Base-by-base conservation (phyloP, 2,888 invertebrate species). In the Sussaba pulchella region DNA sequence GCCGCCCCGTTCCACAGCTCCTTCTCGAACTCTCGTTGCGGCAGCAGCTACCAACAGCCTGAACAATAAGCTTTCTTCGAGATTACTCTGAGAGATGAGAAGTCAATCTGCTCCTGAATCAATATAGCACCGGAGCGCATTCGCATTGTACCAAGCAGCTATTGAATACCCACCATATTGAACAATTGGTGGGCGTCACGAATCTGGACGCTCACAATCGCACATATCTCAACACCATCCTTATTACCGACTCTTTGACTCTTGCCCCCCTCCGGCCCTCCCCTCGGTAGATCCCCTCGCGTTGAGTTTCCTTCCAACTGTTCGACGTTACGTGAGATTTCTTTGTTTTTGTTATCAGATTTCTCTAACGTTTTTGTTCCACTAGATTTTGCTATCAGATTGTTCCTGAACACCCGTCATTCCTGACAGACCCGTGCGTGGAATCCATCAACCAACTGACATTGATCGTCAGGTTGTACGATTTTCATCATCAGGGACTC, bases 21-120 rank as follows among this genome's bases (percentile, higher is more conserved):
- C 31, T 5, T 31, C 43, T 41, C 24, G 26, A 17, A 24, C 17
- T 24, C 31, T 43, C 17, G 69, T 36, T 41, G 31, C 57, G 50
- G 36, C 70, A 76, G 59, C 64, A 76, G 67, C 67, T 76, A 57
- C 80, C 64, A 73, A 41, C 81, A 61, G 77, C 73, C 57, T 73
- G 66, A 52, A 81, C 81, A 81, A 81, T 81, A 74, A 59, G 73
- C 77, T 77, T 81, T 77, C 77, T 81, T 81, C 73, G 81, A 77
- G 81, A 81, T 74, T 81, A 81, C 81, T 81, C 77, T 10, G 64
- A 39, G 73, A 69, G 81, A 81, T 81, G 81, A 77, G 67, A 81
- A 81, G 81, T 81, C 81, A 70, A 81, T 77, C 73, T 74, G 47
- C 50, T 77, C 81, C 73, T 77, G 81, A 81, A 81, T 81, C 81